A percentile compares a stretch with the other conserved stretches of the same genome.
Conservation (phyloP, 2,888 invertebrate species). For the Sepioteuthis lessoniana region DNA sequence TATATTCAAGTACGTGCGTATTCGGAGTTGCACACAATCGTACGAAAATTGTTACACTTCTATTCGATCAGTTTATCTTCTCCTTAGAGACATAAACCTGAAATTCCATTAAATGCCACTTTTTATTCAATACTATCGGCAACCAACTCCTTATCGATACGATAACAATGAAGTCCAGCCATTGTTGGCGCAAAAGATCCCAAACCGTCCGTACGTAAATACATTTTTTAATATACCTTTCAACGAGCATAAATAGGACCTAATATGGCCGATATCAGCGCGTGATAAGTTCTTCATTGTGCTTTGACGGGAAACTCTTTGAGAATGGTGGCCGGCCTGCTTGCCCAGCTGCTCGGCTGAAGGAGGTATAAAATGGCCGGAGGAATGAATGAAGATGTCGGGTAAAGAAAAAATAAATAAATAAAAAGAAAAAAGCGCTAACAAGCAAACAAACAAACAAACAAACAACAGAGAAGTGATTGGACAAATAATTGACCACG, state of each 20-base stretch:
- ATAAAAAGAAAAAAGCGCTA: not conserved
- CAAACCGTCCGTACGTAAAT: not conserved
- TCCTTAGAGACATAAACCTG: not conserved
- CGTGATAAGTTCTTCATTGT: not conserved
- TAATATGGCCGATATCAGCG: conserved; percentile 21
- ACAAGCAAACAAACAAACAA: not conserved
- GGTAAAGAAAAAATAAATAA: not conserved
- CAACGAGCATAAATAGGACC: not conserved
- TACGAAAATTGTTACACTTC: not conserved
- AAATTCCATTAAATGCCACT: not conserved
- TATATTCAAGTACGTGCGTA: not conserved
- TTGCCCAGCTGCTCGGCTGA: not conserved
- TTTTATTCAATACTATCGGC: not conserved
- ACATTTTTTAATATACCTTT: conserved; percentile 13
- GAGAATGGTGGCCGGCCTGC: not conserved
- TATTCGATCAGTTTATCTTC: not conserved
- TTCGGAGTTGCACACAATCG: not conserved
- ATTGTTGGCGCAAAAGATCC: not conserved
- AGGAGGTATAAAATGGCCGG: not conserved
- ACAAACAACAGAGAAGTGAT: not conserved
- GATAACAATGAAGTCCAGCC: not conserved
- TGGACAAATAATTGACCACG: conserved; percentile 33
- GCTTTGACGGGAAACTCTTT: conserved; percentile 1
- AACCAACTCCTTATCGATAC: not conserved
- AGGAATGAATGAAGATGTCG: not conserved